phyloP scores from a whole-genome alignment of 2,888 invertebrate species.

The Apamea crenata region DNA sequence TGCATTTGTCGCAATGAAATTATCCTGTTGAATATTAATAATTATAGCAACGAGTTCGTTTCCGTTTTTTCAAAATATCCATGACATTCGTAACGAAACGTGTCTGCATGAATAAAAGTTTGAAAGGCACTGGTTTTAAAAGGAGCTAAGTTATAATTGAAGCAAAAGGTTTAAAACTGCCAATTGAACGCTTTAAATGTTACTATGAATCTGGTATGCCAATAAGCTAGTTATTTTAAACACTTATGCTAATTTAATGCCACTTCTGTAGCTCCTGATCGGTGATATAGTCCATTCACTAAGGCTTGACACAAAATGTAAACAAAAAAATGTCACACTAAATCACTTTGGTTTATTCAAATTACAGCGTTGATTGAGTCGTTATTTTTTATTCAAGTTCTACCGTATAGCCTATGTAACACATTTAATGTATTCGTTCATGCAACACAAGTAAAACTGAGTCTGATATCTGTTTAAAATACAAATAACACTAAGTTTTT shows the following conservation, averaged over 20 bases:
- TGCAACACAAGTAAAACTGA: neutral
- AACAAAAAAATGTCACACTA: conserved; percentile 24
- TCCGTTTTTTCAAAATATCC: conserved; percentile 52
- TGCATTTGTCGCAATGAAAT: conserved; percentile 16
- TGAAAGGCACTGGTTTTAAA: conserved; percentile 7
- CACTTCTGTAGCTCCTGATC: neutral
- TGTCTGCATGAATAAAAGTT: neutral
- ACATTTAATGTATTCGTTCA: conserved; percentile 1
- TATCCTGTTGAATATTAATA: conserved; percentile 12
- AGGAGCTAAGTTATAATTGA: neutral
- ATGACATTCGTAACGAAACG: conserved; percentile 44
- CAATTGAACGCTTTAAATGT: conserved; percentile 9
- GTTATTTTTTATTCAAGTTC: conserved; percentile 30
- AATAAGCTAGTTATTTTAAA: conserved; percentile 17
- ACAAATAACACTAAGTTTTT: neutral
- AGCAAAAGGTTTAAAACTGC: neutral
- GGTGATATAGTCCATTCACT: conserved; percentile 6
- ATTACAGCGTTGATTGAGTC: conserved; percentile 35
- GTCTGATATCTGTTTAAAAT: neutral
- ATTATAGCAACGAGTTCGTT: conserved; percentile 25
- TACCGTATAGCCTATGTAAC: neutral
- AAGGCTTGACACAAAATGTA: neutral
- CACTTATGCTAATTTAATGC: conserved; percentile 20
- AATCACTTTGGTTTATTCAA: conserved; percentile 34
- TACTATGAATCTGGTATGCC: conserved; percentile 16